Evolutionary conservation across 2,113 vertebrate species (phyloP).

Genomic region (Phylloscopus trochilus): DNA sequence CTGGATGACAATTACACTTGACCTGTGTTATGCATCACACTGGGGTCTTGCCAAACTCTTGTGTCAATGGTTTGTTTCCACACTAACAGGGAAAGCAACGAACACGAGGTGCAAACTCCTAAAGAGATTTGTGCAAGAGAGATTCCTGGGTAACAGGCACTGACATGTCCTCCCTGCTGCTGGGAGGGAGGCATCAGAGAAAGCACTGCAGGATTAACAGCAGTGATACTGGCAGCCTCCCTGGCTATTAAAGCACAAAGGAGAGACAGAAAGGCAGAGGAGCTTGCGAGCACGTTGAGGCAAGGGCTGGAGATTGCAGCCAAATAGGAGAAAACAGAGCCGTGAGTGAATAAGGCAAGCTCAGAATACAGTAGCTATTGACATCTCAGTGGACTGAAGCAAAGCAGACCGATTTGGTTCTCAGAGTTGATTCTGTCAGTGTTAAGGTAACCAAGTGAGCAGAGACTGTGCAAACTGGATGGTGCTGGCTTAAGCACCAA

Average conservation of each 20-base stretch:
- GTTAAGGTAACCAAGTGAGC: background rate
- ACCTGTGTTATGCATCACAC: background rate
- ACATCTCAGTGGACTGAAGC: background rate
- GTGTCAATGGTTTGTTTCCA: background rate
- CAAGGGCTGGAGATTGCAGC: background rate
- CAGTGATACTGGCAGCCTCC: background rate
- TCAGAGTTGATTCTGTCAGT: background rate
- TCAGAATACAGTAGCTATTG: background rate
- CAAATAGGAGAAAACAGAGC: background rate
- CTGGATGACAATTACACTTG: background rate
- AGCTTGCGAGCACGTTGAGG: background rate
- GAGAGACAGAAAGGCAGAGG: background rate
- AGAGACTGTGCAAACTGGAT: background rate
- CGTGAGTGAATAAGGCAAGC: background rate
- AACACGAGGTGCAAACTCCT: background rate
- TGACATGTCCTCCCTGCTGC: background rate
- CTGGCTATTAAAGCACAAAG: background rate
- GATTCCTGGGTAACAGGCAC: conserved; percentile 21
- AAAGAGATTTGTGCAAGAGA: background rate
- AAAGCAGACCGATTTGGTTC: background rate
- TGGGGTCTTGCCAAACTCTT: background rate
- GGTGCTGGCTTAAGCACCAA: background rate
- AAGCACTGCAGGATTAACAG: background rate
- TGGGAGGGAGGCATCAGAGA: background rate
- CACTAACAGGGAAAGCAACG: background rate